Evolutionary conservation across 2,888 invertebrate genomes (phyloP), one percentile per base, ranked within the genome.

Genomic region (Sphaeridia pumilis): DNA sequence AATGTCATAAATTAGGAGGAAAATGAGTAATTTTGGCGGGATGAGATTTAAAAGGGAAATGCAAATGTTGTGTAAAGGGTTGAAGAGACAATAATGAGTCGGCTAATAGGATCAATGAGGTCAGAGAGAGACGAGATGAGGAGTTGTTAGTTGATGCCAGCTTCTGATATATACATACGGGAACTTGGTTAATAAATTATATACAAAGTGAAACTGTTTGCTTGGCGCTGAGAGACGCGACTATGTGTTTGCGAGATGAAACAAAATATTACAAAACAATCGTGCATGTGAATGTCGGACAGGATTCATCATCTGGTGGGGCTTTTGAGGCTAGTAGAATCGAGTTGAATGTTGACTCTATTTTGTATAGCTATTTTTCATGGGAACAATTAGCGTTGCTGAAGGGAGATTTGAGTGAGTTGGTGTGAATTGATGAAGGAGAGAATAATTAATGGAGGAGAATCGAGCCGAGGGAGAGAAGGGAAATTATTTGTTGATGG

Each of bases 1-100:
- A 42, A 42, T 42, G 49, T 41, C 49, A 42, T 41, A 31, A 24
- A 49, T 31, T 27, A 49, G 43, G 42, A 49, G 43, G 28, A 41
- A 42, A 41, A 34, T 49, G 41, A 42, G 43, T 49, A 49, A 49
- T 38, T 38, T 17, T 5, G 17, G 17, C 5, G 5, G 17, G n/a
- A n/a, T 14, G 38, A 38, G 7, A 38, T 5, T 38, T 14, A 38
- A 20, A 38, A 14, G 38, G 38, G 17, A 38, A 38, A 17, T 14
- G 38, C 38, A 38, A 38, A 38, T 38, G 7, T 38, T 38, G 38
- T 38, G 38, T 38, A 38, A 38, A 38, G 38, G 7, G 38, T 38
- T 38, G 20, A 31, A 31, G 14, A 10, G 31, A 14, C 7, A 14
- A 31, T 14, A 14, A 31, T 7, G 31, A 14, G 14, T 7, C 10